phyloP scores from a whole-genome alignment of 2,113 vertebrate genomes.

The Heliornis fulica region DNA sequence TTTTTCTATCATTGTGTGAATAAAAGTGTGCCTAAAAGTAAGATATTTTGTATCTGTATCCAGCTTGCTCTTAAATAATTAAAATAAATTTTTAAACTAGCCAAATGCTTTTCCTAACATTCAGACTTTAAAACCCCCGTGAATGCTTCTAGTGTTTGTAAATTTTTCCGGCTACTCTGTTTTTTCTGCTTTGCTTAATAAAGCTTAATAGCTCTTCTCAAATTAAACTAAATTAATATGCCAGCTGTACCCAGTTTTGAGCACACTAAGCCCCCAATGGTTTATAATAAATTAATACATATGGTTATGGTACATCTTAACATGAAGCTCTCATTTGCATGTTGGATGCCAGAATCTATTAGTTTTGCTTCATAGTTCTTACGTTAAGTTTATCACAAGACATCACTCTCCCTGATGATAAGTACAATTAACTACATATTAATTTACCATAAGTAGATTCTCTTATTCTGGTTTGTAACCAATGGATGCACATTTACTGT shows the following conservation, averaged over 20 bases:
- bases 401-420: slow-evolving; percentile 22
- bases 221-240: slow-evolving; percentile 59
- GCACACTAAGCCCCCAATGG: neutral
- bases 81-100: neutral
- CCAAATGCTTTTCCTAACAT: neutral
- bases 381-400: slow-evolving; percentile 60
- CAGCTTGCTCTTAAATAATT: neutral
- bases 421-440: slow-evolving; percentile 47
- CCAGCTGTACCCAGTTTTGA: slow-evolving; percentile 39
- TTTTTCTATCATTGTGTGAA: neutral
- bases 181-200: neutral
- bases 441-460: slow-evolving; percentile 42
- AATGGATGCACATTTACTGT: neutral
- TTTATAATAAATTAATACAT: slow-evolving; percentile 60
- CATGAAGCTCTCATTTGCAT: slow-evolving; percentile 44
- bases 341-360: slow-evolving; percentile 45
- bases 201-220: slow-evolving; percentile 26
- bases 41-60: neutral
- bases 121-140: neutral
- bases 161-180: neutral
- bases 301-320: slow-evolving; percentile 49
- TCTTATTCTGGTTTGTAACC: neutral
- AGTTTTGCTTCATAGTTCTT: slow-evolving; percentile 61
- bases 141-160: neutral
- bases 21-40: neutral